Conservation (phyloP, 64 coral and sea anemone genomes). For the Actinia tenebrosa region DNA sequence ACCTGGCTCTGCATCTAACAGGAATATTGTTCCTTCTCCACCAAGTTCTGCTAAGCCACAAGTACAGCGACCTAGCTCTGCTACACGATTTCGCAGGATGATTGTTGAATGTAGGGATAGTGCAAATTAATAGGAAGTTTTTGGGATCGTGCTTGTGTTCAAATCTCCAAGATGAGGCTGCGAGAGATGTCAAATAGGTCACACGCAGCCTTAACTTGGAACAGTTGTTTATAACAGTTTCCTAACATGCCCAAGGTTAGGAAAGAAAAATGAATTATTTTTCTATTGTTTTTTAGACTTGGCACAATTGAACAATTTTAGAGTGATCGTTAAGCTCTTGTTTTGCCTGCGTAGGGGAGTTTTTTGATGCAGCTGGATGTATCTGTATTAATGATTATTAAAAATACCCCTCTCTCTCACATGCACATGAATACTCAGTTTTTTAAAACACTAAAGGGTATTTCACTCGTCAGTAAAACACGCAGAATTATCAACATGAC, state of each 20-base stretch:
- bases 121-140: neutral
- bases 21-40: slow-evolving; percentile 51
- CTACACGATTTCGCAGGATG: slow-evolving; percentile 74
- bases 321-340: neutral
- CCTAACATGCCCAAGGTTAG: neutral
- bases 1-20: slow-evolving; percentile 7
- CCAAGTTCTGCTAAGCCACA: slow-evolving; percentile 70
- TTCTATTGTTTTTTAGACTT: neutral
- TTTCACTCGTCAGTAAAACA: no score
- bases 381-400: neutral
- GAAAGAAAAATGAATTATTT: neutral
- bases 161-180: neutral
- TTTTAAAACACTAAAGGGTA: no score
- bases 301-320: neutral
- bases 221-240: neutral
- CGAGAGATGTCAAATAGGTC: neutral
- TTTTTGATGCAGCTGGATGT: neutral
- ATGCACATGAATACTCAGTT: no score
- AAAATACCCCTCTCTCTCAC: no score
- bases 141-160: neutral
- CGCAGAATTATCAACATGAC: no score
- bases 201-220: neutral
- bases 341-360: neutral
- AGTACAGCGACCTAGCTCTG: slow-evolving; percentile 39
- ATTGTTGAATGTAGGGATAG: slow-evolving; percentile 56